Base-by-base conservation (phyloP, 2,888 invertebrate species). In the Amorpha juglandis region DNA sequence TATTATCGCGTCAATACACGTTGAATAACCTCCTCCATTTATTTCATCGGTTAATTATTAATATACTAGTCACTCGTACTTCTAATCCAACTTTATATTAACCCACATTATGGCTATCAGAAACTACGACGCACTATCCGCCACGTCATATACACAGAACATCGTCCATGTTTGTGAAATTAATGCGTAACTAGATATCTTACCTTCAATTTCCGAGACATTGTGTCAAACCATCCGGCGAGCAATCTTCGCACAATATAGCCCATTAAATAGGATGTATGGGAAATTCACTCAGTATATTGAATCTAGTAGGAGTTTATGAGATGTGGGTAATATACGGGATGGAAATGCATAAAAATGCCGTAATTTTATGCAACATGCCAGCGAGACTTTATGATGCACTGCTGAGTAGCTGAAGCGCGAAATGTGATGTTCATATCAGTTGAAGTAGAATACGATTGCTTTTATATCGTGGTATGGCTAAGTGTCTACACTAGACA, bases 321-420 rank as follows among this genome's bases (percentile, higher is more conserved):
- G 89, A 86, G 83, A 83, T 62, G 47, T 42, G 48, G 33, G 6
- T 63, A 27, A 27, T 27, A 63, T 42, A 42, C 58, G 38, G 9
- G 19, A 79, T 81, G 81, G 79, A 74, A 77, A 79, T 77, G 75
- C 84, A 84, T 90, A 90, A 90, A 91, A 90, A 84, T 85, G 86
- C 82, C 75, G 79, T 89, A 85, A 89, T 87, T 87, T 81, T 77
- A 88, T 87, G 87, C 88, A 88, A 87, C 87, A 86, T 85, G 88
- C 83, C 82, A 78, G 72, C 71, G 69, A 62, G 69, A 71, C 74
- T 88, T 85, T 67, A 67, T 64, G 58, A 50, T 19, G n/a, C 19
- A 55, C 6, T 48, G 35, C 45, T 65, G 27, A 48, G 50, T 38
- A 42, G 19, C 35, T 58, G 16, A 42, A 4, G 58, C 38, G 38